Conservation (phyloP, 2,113 vertebrate species). For the Zapus hudsonius region DNA sequence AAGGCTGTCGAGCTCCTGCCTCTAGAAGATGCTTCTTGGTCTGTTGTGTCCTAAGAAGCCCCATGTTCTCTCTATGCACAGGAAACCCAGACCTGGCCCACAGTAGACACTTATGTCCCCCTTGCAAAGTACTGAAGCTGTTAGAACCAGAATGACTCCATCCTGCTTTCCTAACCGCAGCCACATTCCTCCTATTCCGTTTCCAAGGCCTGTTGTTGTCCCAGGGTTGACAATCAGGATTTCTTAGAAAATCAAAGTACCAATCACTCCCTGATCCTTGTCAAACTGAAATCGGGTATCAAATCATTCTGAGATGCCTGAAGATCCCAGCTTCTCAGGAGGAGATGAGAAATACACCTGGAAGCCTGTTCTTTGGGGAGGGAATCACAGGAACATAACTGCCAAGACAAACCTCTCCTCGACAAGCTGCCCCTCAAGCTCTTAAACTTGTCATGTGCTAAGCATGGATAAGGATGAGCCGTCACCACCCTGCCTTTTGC, state of each 20-base stretch:
- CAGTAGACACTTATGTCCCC: neutral
- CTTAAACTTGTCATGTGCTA: neutral
- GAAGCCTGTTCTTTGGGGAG: neutral
- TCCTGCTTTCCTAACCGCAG: too few relatives aligned
- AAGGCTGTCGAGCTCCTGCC: neutral
- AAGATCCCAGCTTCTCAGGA: too few relatives aligned
- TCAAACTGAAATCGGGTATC: neutral
- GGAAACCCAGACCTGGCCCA: neutral
- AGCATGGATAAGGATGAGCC: neutral
- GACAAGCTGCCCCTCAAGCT: neutral
- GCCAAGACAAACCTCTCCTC: neutral
- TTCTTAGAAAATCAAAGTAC: neutral
- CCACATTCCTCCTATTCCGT: neutral
- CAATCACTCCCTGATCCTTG: too few relatives aligned
- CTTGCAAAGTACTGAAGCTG: neutral
- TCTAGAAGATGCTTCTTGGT: neutral
- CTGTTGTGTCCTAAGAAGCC: neutral
- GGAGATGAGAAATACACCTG: neutral
- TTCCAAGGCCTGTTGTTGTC: neutral
- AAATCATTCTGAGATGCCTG: neutral
- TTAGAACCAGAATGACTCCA: too few relatives aligned
- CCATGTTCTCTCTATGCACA: neutral
- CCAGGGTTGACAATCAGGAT: neutral
- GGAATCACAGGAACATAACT: neutral
- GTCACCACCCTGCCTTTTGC: neutral